Conservation (phyloP, 2,113 vertebrate species). For the Leptobrachium leishanense region DNA sequence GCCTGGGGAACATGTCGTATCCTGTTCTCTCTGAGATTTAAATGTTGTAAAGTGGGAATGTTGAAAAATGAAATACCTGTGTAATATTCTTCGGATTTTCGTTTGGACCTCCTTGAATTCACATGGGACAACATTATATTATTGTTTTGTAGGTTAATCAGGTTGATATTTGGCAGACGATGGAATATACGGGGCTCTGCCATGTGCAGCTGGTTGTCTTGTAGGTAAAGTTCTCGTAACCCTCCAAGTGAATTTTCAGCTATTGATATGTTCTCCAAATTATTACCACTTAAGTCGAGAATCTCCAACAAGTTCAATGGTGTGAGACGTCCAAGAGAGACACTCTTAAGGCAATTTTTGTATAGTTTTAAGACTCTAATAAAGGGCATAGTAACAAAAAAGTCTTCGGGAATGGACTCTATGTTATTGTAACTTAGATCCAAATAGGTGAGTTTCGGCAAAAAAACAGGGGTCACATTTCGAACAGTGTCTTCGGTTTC, state of each 20-base stretch:
- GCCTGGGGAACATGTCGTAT: conserved; percentile 65
- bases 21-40: conserved; percentile 79
- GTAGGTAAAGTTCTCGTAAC: conserved; percentile 75
- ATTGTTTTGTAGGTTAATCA: conserved; percentile 81
- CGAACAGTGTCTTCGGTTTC: conserved; percentile 11
- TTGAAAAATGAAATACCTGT: conserved; percentile 74
- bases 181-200: conserved; percentile 72
- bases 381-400: conserved; percentile 73
- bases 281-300: conserved; percentile 83
- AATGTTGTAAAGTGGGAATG: conserved; percentile 64
- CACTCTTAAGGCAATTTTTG: conserved; percentile 81
- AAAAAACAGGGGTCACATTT: conserved; percentile 55
- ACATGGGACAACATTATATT: conserved; percentile 67
- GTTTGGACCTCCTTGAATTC: conserved; percentile 53
- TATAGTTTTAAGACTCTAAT: conserved; percentile 87
- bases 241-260: conserved; percentile 52
- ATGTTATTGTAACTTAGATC: conserved; percentile 93
- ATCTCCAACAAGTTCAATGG: conserved; percentile 65
- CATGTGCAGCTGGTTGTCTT: conserved; percentile 71
- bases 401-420: conserved; percentile 68
- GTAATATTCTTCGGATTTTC: conserved; percentile 42
- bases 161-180: conserved; percentile 69
- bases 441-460: conserved; percentile 72
- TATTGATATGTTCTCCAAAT: conserved; percentile 71
- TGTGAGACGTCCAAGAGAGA: conserved; percentile 55